Base-by-base conservation (phyloP, 1,140 invertebrate genomes). In the Trichoplusia ni region DNA sequence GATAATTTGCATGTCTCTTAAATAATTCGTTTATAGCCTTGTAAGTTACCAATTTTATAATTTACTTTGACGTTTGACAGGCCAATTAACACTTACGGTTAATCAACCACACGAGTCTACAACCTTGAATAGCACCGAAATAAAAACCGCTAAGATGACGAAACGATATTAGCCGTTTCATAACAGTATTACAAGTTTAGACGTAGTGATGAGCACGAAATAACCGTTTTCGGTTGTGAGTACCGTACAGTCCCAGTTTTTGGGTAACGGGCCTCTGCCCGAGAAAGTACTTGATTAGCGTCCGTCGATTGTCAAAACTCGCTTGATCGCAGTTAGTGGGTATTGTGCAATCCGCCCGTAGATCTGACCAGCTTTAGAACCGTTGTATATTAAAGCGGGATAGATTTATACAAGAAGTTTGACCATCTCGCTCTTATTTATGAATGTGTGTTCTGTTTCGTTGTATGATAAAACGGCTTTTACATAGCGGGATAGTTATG, bases 181-280 rank as follows among this genome's bases (percentile, higher is more conserved):
- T 89, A 89, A 89, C 84, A 85, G 79, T 85, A 84, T 82, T 86
- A 83, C 84, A 58, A 77, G 78, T 84, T 88, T 73, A 73, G 76
- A 77, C 31, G 69, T 62, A 65, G 63, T 59, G 81, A 84, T 82
- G 81, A 79, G 74, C 69, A 81, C 23, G 77, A 82, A 84, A 85
- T n/a, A 90, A 87, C 73, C 72, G 75, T 78, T 73, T 69, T 63
- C 47, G 64, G 63, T 73, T 69, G 77, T n/a, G n/a, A n/a, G n/a
- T 90, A 90, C 87, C 87, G 87, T 89, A 86, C 74, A 74, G 74
- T 76, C 80, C 83, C 83, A 84, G 73, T 81, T 89, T 87, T 89
- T 73, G 82, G 81, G 38, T 89, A 90, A 86, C 88, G 84, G 87
- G 79, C 29, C 51, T 23, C 59, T 29, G 53, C 46, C 44, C 70